Percentiles rank a stretch among this genome's conserved stretches.
Conservation (phyloP, 2,888 invertebrate genomes). For the Micropterix aruncella region DNA sequence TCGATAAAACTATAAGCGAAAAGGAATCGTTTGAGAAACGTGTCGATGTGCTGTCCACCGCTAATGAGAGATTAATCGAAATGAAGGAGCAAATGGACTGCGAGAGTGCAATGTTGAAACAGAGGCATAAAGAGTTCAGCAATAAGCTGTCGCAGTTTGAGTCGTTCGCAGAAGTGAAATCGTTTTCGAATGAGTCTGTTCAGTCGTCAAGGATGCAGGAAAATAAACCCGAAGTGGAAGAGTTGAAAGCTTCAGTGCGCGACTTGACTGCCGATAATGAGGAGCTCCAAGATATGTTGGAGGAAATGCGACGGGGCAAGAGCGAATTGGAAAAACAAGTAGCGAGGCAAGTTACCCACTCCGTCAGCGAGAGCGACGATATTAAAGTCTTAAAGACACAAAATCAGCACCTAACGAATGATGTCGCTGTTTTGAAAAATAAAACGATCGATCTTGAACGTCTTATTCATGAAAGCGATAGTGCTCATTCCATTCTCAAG, state of each 20-base stretch:
- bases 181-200: background rate
- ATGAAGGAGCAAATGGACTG: slow-evolving; percentile 71
- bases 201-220: background rate
- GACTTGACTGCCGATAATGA: slow-evolving; percentile 47
- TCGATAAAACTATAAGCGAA: slow-evolving; percentile 47
- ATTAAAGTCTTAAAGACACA: background rate
- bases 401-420: background rate
- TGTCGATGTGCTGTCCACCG: slow-evolving; percentile 57
- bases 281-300: slow-evolving; percentile 40
- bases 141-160: slow-evolving; percentile 45
- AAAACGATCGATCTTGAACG: background rate
- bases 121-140: slow-evolving; percentile 53
- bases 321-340: slow-evolving; percentile 14
- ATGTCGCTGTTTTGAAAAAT: background rate
- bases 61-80: slow-evolving; percentile 65
- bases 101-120: slow-evolving; percentile 58
- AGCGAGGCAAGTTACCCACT: background rate
- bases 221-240: slow-evolving; percentile 22
- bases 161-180: slow-evolving; percentile 23
- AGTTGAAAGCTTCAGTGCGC: slow-evolving; percentile 37
- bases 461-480: background rate
- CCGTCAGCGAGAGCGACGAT: background rate
- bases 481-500: slow-evolving; percentile 11
- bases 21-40: slow-evolving; percentile 54
- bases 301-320: slow-evolving; percentile 21